These are phyloP conservation scores for Tigriopus californicus DNA, from an alignment of 2,888 invertebrate genomes.

Conservation along the genomic window DNA sequence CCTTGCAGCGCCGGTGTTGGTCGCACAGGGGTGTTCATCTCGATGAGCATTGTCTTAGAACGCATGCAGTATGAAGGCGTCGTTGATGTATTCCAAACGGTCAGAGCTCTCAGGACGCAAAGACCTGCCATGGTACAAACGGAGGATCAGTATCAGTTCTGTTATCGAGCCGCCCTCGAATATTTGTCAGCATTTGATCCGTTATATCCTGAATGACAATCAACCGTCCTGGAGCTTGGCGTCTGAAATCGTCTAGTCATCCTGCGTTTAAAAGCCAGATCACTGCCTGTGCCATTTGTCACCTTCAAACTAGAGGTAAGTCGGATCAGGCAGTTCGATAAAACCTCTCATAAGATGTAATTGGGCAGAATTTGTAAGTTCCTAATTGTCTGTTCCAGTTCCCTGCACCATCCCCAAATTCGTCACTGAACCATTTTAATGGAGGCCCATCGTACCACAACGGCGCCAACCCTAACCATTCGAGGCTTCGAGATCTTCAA, in stretches of 20 bases:
- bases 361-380: neutral
- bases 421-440: no score
- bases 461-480: no score
- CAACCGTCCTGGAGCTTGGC: constrained; percentile 16
- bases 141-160: constrained; percentile 99
- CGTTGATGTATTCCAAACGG: constrained; percentile 97
- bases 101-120: constrained; percentile 90
- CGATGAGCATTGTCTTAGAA: constrained; percentile 90
- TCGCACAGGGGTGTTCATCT: constrained; percentile 93
- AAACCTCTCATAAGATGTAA: neutral
- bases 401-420: no score
- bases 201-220: constrained; percentile 30
- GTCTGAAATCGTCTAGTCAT: constrained; percentile 15
- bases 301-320: constrained; percentile 4
- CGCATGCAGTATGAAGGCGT: constrained; percentile 98
- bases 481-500: no score
- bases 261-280: constrained; percentile 11
- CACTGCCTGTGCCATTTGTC: constrained; percentile 1
- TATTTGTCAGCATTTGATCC: constrained; percentile 96
- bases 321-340: neutral
- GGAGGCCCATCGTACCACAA: no score
- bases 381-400: neutral
- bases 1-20: constrained; percentile 76
- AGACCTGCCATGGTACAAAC: constrained; percentile 99
- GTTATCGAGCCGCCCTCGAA: constrained; percentile 94